phyloP scores from a whole-genome alignment of 2,888 invertebrate species.

The Heliconius sara region DNA sequence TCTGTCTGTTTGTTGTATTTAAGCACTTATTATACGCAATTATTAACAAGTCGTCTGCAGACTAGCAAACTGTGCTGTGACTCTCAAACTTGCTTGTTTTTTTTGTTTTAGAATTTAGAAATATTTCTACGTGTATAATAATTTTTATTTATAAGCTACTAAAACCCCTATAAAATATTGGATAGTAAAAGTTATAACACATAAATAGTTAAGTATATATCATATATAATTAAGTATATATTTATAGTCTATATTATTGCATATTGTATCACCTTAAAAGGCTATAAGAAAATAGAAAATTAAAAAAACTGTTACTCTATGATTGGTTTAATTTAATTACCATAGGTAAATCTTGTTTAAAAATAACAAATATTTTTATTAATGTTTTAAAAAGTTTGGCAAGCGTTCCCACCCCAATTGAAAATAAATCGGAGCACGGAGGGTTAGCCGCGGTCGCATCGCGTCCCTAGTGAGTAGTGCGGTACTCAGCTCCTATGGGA shows the following conservation, averaged over 20 bases:
- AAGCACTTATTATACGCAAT: conserved; percentile 81
- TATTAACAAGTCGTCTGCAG: conserved; percentile 79
- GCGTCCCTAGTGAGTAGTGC: conserved; percentile 48
- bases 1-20: conserved; percentile 79
- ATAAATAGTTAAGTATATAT: background rate
- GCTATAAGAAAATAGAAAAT: no score
- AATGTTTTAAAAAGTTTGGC: conserved; percentile 54
- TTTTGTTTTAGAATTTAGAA: background rate
- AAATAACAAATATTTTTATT: no score
- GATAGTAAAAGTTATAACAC: background rate
- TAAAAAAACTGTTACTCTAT: no score
- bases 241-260: background rate
- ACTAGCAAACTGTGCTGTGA: conserved; percentile 59
- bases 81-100: conserved; percentile 58
- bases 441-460: conserved; percentile 63
- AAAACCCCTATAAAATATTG: background rate
- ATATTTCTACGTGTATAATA: background rate
- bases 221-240: background rate
- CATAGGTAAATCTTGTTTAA: no score
- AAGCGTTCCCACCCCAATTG: conserved; percentile 50
- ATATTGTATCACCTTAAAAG: no score
- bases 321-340: no score
- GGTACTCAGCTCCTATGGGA: conserved; percentile 67
- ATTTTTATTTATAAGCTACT: background rate
- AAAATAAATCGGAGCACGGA: conserved; percentile 51